A percentile compares a stretch with the other conserved stretches of the same genome.
Evolutionary conservation across 2,797 vertebrate genomes (phyloP).

Genomic region (Chloroceryle amazona): DNA sequence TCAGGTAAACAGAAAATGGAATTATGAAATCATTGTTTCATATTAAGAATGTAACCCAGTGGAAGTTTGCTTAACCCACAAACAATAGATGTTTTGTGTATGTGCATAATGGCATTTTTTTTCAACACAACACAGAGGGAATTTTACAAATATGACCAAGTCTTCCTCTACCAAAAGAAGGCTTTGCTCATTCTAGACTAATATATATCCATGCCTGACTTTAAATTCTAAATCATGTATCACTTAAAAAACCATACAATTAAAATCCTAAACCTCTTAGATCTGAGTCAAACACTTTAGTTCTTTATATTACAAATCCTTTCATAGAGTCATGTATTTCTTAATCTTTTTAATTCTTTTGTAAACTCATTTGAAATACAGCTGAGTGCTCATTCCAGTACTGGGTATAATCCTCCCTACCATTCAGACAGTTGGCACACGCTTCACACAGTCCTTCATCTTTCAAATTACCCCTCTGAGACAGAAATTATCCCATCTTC

Average conservation of each 20-base stretch:
- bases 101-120: background rate
- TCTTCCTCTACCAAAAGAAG: background rate
- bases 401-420: conserved; percentile 60
- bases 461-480: conserved; percentile 77
- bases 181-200: background rate
- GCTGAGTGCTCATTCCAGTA: conserved; percentile 67
- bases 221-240: conserved; percentile 33
- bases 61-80: background rate
- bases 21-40: background rate
- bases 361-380: conserved; percentile 78
- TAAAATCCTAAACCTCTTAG: conserved; percentile 15
- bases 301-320: conserved; percentile 56
- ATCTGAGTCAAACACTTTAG: conserved; percentile 56
- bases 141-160: background rate
- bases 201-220: background rate
- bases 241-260: background rate
- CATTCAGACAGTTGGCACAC: conserved; percentile 69
- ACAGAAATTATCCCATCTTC: conserved; percentile 76
- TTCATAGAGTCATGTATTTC: conserved; percentile 60
- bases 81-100: background rate
- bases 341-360: conserved; percentile 78
- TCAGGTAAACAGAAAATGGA: background rate
- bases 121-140: background rate
- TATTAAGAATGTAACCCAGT: background rate
- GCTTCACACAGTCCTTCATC: conserved; percentile 73